Base-by-base conservation (phyloP, 1,140 invertebrate species). In the Octopus sinensis region DNA sequence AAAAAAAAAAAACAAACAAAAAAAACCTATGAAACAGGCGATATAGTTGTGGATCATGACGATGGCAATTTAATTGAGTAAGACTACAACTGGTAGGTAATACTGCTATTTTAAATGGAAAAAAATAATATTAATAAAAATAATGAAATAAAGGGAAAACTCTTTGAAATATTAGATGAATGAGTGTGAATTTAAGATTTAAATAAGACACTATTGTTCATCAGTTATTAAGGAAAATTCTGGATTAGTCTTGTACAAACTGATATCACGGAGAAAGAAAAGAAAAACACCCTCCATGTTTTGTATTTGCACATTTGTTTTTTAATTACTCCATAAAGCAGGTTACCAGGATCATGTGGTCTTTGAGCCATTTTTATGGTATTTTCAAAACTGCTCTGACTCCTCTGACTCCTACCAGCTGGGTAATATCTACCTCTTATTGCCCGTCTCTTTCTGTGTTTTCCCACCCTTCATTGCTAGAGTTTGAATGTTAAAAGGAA, bases 61-160 rank as follows among this genome's bases (percentile, higher is more conserved):
- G 7, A 77, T 52, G 30, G 52, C 52, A 77, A 52, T 17, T 52
- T 77, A 6, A 43, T 23, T 23, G 52, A 77, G 5, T 13, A 52
- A 43, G 43, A 23, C 52, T 77, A 77, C 23, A 77, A 76, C 7
- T 77, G 76, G 76, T 77, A 77, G 76, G 52, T 77, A 77, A 52
- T 51, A 43, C 76, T 77, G 76, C 30, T 77, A 76, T 30, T 76
- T 76, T 17, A 52, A 77, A 77, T 43, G 17, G 52, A 51, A 77
- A 52, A 43, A 51, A 77, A 77, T 62, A 62, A 62, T 6, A 73
- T n/a, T n/a, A 7, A 73, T n/a, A 73, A 73, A 73, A 23, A 73
- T 73, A 73, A 17, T 62, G 17, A 17, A 17, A 73, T 13, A 23
- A 13, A 73, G 7, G 13, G 17, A 73, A 73, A 17, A 10, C 17